A percentile compares a stretch with the other conserved stretches of the same genome.
phyloP scores from a whole-genome alignment of 2,113 vertebrate genomes.

The Xyliphius kryptos region DNA sequence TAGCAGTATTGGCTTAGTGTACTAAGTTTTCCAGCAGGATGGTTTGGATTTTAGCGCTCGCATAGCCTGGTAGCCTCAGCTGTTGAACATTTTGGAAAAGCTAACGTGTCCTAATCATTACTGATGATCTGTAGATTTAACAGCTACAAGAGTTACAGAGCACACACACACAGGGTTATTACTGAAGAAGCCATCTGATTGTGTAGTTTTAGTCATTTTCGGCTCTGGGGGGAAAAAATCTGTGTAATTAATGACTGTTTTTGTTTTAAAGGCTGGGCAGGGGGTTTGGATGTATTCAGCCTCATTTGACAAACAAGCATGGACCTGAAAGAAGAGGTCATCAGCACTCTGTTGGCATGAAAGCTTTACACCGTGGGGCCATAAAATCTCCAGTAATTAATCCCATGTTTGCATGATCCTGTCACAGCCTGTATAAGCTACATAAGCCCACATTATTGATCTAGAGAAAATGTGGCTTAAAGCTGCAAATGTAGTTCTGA shows the following conservation, averaged over 20 bases:
- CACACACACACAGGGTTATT: no score
- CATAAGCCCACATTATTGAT: not conserved
- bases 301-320: not conserved
- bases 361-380: not conserved
- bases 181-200: no score
- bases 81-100: no score
- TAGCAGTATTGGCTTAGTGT: no score
- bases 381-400: not conserved
- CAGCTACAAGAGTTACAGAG: no score
- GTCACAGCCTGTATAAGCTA: not conserved
- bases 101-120: no score
- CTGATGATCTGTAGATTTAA: no score
- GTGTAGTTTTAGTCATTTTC: no score
- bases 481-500: not conserved
- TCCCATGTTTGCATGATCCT: not conserved
- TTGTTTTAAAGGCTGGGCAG: not conserved
- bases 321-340: not conserved
- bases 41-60: no score
- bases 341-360: not conserved
- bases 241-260: not conserved
- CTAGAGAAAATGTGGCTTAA: not conserved
- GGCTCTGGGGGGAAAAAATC: not conserved
- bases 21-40: no score
- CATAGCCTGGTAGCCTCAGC: no score
- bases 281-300: not conserved